Conservation (phyloP, 2,888 invertebrate species). For the Mechanitis messenoides region DNA sequence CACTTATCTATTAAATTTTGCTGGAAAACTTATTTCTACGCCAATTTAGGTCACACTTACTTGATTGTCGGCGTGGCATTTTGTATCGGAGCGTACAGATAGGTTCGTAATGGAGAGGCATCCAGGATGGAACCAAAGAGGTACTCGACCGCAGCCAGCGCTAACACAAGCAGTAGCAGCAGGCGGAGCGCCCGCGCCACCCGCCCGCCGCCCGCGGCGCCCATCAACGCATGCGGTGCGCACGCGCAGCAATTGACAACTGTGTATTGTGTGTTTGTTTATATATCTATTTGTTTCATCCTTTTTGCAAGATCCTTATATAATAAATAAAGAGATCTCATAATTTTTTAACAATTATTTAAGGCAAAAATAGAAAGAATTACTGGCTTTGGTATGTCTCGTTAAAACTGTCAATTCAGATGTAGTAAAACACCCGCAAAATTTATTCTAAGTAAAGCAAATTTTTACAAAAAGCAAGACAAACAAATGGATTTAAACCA, state of each 20-base stretch:
- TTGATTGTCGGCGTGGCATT: constrained; percentile 61
- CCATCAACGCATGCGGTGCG: constrained; percentile 66
- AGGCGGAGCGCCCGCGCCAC: constrained; percentile 70
- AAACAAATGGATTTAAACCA: no score
- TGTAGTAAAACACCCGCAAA: no score
- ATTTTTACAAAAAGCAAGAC: no score
- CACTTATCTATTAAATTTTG: not conserved
- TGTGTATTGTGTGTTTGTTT: constrained; percentile 1
- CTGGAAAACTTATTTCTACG: not conserved
- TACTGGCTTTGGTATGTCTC: no score
- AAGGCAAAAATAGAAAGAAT: no score
- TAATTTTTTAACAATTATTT: no score
- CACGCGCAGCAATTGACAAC: constrained; percentile 24
- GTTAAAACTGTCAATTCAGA: no score
- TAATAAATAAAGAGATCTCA: not conserved
- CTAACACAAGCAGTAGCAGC: constrained; percentile 75
- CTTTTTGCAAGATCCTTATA: constrained; percentile 7
- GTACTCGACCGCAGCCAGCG: constrained; percentile 82
- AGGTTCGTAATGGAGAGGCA: constrained; percentile 66
- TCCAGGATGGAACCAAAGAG: constrained; percentile 81
- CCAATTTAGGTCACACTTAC: constrained; percentile 32
- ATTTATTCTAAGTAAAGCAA: no score
- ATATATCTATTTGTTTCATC: not conserved
- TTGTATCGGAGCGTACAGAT: constrained; percentile 66
- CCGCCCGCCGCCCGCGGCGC: constrained; percentile 66